These are phyloP conservation scores for Mionectes olivaceus DNA, from an alignment of 2,797 vertebrate genomes.

Conservation along the genomic window DNA sequence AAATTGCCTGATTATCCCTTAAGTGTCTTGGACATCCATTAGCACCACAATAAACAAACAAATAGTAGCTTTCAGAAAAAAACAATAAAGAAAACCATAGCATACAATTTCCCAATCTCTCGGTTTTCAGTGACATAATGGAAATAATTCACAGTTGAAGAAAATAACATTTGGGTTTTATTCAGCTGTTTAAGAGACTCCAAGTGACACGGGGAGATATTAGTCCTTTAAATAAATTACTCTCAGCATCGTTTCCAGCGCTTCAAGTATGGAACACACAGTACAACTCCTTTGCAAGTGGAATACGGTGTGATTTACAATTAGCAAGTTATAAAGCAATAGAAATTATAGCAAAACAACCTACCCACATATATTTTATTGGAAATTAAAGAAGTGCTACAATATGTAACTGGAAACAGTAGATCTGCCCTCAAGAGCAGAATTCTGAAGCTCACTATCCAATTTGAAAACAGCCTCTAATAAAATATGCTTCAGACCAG, in stretches of 20 bases:
- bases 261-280: neutral
- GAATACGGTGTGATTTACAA: neutral
- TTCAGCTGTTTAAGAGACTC: slow-evolving; percentile 18
- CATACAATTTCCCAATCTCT: neutral
- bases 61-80: neutral
- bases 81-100: neutral
- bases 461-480: neutral
- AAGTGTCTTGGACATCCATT: neutral
- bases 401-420: neutral
- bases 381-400: neutral
- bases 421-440: neutral
- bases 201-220: neutral
- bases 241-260: neutral
- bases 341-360: neutral
- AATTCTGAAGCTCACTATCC: neutral
- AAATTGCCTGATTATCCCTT: neutral
- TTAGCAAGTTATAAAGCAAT: neutral
- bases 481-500: neutral
- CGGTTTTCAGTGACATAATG: neutral
- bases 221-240: slow-evolving; percentile 4
- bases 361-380: neutral
- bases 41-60: neutral
- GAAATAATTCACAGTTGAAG: neutral
- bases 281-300: neutral
- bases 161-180: neutral